Evolutionary conservation across 2,797 vertebrate genomes (phyloP), one percentile per base, ranked within the genome.

Genomic region (Dendrocincla tyrannina): DNA sequence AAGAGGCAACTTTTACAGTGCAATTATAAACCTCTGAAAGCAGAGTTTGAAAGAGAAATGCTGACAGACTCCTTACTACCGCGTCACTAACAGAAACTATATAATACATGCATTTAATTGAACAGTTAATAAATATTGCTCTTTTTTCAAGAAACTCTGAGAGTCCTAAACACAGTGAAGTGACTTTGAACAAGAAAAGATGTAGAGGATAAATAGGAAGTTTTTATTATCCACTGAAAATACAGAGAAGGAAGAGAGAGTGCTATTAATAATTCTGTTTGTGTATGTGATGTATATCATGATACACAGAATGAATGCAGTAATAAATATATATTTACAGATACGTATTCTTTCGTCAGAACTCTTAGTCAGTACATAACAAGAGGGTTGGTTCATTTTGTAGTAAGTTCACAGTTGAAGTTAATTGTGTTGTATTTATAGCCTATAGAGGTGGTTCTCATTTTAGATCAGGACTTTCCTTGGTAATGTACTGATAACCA

Each of bases 341-440:
- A 60, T 75, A 42, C 12, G 46, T 11, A 28, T 74, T 85, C 32
- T 91, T 91, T 75, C 19, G 17, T 95, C 62, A 80, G 17, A 68
- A 91, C 37, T 67, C 55, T 53, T 81, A 66, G 32, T 79, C 85
- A 88, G 70, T 23, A 82, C 0, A 5, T 73, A 81, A 93, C 24
- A 30, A 67, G 70, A 44, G 56, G 33, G n/a, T 93, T 85, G 74
- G 50, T 91, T 53, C n/a, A 56, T 94, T 94, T 96, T 84, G 88
- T 84, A 95, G 78, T 88, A 92, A 89, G 91, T 78, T 92, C 69
- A 70, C 80, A 90, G 37, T n/a, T 97, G 91, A 94, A 93, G 94
- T 95, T 98, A 98, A 98, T 98, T 98, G 92, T 91, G 17, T 89
- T 93, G 84, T 97, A 98, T 98, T 98, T 98, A 97, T 94, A 95